These are phyloP conservation scores for Ectobius pallidus DNA, from an alignment of 2,888 invertebrate species.

Conservation along the genomic window DNA sequence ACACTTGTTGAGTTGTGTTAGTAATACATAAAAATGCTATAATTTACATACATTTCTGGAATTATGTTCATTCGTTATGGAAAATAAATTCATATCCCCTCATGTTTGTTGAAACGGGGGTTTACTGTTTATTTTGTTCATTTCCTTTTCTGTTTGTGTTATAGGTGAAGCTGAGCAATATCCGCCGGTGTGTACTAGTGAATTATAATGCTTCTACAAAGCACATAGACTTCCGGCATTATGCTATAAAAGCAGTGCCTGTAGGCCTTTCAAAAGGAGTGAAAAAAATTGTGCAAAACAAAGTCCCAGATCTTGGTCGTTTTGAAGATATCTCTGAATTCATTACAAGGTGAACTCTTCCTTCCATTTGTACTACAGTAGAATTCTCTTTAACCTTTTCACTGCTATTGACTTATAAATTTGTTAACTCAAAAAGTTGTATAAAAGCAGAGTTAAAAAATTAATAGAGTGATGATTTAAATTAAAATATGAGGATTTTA, in stretches of 20 bases:
- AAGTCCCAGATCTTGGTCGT: constrained; percentile 86
- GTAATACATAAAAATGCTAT: no score
- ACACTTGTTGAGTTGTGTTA: no score
- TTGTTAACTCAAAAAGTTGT: constrained; percentile 10
- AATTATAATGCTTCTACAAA: constrained; percentile 88
- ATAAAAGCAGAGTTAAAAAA: constrained; percentile 7
- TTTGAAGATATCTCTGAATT: constrained; percentile 89
- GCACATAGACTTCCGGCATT: constrained; percentile 91
- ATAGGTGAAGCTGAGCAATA: constrained; percentile 83
- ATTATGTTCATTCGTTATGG: no score
- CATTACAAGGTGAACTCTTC: constrained; percentile 73
- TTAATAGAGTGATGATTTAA: no score
- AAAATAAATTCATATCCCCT: no score
- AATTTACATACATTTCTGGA: no score
- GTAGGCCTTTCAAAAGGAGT: constrained; percentile 89
- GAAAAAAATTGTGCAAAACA: constrained; percentile 90
- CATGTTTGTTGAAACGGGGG: no score
- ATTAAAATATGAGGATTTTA: no score
- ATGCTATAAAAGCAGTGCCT: constrained; percentile 90
- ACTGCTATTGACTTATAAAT: no score
- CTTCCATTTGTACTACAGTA: no score
- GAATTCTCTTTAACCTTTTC: no score
- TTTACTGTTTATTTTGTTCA: no score
- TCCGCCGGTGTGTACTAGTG: constrained; percentile 87
- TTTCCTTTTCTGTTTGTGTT: constrained; percentile 47